Conservation (phyloP, 2,797 vertebrate genomes). For the Pangasius krempfi region DNA sequence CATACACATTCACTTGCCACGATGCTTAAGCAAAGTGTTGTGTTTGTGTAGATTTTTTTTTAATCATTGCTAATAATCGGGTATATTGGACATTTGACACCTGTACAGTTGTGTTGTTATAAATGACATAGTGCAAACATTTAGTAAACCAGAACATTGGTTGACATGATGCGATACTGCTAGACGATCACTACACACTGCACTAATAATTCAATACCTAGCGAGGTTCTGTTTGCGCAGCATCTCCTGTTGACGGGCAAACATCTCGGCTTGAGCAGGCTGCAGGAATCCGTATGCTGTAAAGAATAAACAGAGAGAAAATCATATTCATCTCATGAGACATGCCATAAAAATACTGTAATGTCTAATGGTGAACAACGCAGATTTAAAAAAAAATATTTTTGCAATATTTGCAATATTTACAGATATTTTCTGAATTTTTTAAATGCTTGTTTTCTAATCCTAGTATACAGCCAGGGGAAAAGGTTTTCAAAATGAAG, state of each 20-base stretch:
- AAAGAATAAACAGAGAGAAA: conserved; percentile 22
- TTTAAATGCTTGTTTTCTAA: background rate
- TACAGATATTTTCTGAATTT: background rate
- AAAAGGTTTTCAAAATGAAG: background rate
- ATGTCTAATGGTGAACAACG: background rate
- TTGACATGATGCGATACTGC: background rate
- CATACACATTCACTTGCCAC: background rate
- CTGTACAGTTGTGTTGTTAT: background rate
- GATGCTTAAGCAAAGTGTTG: background rate
- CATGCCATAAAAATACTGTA: background rate
- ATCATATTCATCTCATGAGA: conserved; percentile 13
- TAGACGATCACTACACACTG: background rate
- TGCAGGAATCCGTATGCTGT: conserved; percentile 93
- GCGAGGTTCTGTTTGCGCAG: conserved; percentile 94
- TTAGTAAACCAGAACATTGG: background rate
- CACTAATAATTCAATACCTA: conserved; percentile 75
- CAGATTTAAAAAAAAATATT: background rate
- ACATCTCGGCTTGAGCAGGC: conserved; percentile 90
- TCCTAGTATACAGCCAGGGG: background rate
- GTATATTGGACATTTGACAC: background rate
- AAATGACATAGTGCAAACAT: background rate
- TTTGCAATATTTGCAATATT: background rate
- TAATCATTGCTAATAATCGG: background rate
- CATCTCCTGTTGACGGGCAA: conserved; percentile 94
- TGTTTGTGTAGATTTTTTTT: background rate